Evolutionary conservation across 2,797 vertebrate species (phyloP).

Genomic region (Lithobates pipiens): DNA sequence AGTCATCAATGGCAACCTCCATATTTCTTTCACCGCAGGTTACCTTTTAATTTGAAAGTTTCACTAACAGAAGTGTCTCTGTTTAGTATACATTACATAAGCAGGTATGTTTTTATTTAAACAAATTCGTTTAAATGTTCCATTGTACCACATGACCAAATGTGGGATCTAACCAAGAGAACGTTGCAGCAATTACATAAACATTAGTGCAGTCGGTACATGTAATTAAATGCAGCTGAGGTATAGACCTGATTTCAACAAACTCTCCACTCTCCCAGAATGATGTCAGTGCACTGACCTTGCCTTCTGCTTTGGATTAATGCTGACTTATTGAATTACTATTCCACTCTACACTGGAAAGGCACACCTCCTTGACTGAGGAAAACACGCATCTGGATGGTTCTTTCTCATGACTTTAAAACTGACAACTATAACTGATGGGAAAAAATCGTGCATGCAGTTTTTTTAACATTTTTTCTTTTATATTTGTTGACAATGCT

Average conservation of each 20-base stretch:
- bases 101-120: conserved; percentile 5
- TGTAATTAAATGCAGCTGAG: conserved; percentile 54
- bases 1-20: not conserved
- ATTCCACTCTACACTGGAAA: conserved; percentile 10
- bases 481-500: not conserved
- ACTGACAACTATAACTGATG: not conserved
- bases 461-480: not conserved
- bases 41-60: not conserved
- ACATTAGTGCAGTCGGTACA: conserved; percentile 14
- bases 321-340: conserved; percentile 53
- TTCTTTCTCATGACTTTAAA: conserved; percentile 8
- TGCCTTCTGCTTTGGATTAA: conserved; percentile 55
- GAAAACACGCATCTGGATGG: conserved; percentile 29
- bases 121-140: conserved; percentile 2
- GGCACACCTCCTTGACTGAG: conserved; percentile 32
- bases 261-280: conserved; percentile 6
- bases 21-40: not conserved
- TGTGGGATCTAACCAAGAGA: conserved; percentile 20
- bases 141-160: not conserved
- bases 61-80: not conserved
- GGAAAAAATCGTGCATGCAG: not conserved
- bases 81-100: conserved; percentile 3
- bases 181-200: conserved; percentile 19
- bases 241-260: conserved; percentile 21
- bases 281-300: conserved; percentile 54